phyloP scores from a whole-genome alignment of 2,113 vertebrate genomes.

The Galeopterus variegatus region DNA sequence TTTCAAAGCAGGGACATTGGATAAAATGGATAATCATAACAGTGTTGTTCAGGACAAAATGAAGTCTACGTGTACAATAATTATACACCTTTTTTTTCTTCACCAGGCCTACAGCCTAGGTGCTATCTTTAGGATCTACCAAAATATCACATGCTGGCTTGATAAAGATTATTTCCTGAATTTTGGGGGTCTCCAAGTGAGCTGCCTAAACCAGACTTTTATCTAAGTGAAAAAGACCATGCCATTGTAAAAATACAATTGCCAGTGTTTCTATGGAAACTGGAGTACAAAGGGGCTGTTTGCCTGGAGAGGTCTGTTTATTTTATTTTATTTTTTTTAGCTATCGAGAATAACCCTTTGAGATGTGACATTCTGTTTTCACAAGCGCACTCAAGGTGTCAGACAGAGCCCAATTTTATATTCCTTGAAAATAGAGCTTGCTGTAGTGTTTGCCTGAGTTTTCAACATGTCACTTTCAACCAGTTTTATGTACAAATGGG shows the following conservation, averaged over 20 bases:
- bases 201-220: slow-evolving; percentile 37
- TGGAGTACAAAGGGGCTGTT: slow-evolving; percentile 79
- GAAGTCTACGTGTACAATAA: neutral
- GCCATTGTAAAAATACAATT: slow-evolving; percentile 76
- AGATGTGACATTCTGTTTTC: slow-evolving; percentile 87
- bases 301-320: slow-evolving; percentile 83
- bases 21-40: neutral
- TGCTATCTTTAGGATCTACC: neutral
- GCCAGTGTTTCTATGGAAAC: slow-evolving; percentile 80
- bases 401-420: slow-evolving; percentile 85
- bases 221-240: slow-evolving; percentile 71
- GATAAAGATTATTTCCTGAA: slow-evolving; percentile 59
- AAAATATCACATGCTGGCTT: neutral
- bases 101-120: neutral
- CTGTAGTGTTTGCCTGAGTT: slow-evolving; percentile 78
- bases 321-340: slow-evolving; percentile 84
- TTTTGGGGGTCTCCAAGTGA: slow-evolving; percentile 48
- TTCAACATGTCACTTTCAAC: slow-evolving; percentile 86
- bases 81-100: neutral
- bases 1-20: neutral
- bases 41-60: neutral
- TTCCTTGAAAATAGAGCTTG: slow-evolving; percentile 83
- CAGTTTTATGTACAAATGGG: slow-evolving; percentile 84
- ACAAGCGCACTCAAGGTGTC: slow-evolving; percentile 83
- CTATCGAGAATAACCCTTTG: slow-evolving; percentile 83